phyloP scores from a whole-genome alignment of 2,113 vertebrate species.

The Tiliqua scincoides region DNA sequence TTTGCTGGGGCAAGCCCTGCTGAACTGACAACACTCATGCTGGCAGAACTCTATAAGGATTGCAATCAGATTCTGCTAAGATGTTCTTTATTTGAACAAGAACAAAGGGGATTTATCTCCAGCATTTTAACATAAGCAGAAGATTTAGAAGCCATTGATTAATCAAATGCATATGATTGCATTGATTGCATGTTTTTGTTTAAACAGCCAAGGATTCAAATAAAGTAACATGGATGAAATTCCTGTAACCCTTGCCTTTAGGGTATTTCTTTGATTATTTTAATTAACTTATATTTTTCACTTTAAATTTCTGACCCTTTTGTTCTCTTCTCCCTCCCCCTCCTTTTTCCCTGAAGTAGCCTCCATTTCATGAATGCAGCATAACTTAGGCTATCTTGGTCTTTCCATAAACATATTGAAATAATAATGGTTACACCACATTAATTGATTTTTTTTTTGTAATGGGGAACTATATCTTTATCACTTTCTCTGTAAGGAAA shows the following conservation, averaged over 20 bases:
- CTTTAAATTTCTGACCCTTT: background rate
- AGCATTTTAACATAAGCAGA: slow-evolving; percentile 19
- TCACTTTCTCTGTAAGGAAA: background rate
- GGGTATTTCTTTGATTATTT: background rate
- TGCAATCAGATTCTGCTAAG: background rate
- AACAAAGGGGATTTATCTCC: slow-evolving; percentile 20
- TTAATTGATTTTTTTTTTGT: background rate
- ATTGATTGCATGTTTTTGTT: slow-evolving; percentile 27
- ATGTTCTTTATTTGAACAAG: slow-evolving; percentile 18
- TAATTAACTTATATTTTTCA: slow-evolving; percentile 8
- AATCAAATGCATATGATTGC: slow-evolving; percentile 29
- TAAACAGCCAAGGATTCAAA: background rate
- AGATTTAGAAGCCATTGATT: slow-evolving; percentile 22
- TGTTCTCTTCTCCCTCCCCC: background rate
- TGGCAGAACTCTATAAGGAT: slow-evolving; percentile 9
- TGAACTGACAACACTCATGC: slow-evolving; percentile 2
- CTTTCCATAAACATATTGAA: background rate
- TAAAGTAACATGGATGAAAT: slow-evolving; percentile 6
- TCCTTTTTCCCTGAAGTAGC: background rate
- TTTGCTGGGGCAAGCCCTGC: slow-evolving; percentile 7
- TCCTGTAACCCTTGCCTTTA: background rate
- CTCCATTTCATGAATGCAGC: background rate
- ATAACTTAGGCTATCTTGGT: background rate
- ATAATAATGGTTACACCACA: background rate
- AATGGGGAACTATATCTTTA: background rate